phyloP scores from a whole-genome alignment of 1,140 invertebrate species.

The Apis cerana region DNA sequence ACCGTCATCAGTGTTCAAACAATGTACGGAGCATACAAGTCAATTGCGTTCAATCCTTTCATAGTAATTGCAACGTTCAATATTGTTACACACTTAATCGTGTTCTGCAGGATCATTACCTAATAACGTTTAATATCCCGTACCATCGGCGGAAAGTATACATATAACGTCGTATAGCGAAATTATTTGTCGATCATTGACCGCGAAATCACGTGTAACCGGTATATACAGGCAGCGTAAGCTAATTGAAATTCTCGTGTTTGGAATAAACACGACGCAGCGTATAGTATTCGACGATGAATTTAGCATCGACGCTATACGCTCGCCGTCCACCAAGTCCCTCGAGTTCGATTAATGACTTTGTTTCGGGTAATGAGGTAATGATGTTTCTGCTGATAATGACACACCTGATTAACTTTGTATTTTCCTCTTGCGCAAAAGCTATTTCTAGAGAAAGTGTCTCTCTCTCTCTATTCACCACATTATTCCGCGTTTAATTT shows the following conservation, averaged over 20 bases:
- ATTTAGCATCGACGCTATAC: constrained; percentile 46
- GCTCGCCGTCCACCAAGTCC: constrained; percentile 33
- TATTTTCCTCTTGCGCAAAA: neutral
- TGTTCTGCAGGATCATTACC: constrained; percentile 1
- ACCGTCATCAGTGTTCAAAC: neutral
- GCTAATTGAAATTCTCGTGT: constrained; percentile 57
- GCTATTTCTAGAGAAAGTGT: neutral
- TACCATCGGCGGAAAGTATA: constrained; percentile 25
- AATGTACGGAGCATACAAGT: neutral
- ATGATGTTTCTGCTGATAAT: neutral
- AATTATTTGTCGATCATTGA: constrained; percentile 42
- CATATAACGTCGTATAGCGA: constrained; percentile 8
- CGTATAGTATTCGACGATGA: constrained; percentile 37
- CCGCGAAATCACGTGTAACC: constrained; percentile 34
- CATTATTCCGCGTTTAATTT: no score
- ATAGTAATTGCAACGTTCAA: neutral
- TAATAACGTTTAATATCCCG: neutral
- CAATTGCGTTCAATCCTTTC: neutral
- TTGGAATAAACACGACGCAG: constrained; percentile 40
- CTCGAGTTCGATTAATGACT: constrained; percentile 44
- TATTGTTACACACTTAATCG: constrained; percentile 6
- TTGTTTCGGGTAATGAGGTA: constrained; percentile 51
- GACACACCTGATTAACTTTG: constrained; percentile 11
- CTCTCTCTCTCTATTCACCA: no score
- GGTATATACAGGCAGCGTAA: constrained; percentile 8